Evolutionary conservation across 2,888 invertebrate genomes (phyloP).

Genomic region (Beris morrisii): DNA sequence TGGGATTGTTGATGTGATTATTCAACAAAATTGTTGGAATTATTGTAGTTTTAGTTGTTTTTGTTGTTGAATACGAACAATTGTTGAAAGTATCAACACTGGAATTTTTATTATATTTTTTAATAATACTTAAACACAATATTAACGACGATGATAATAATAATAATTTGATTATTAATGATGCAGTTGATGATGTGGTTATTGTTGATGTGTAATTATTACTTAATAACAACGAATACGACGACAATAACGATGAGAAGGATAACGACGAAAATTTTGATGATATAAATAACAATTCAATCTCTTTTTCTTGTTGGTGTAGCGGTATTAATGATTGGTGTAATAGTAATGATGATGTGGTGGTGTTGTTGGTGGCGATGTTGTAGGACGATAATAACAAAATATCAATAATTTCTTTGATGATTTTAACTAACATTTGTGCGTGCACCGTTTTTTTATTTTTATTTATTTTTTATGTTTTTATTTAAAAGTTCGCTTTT

Average conservation of each 20-base stretch:
- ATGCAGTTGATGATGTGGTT: constrained; percentile 24
- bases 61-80: neutral
- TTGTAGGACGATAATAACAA: constrained; percentile 25
- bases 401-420: constrained; percentile 28
- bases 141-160: constrained; percentile 6
- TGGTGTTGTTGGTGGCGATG: constrained; percentile 1
- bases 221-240: constrained; percentile 22
- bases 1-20: neutral
- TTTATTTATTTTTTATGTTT: constrained; percentile 7
- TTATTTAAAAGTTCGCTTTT: constrained; percentile 4
- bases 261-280: constrained; percentile 1
- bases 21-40: neutral
- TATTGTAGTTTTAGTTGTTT: neutral
- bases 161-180: constrained; percentile 12
- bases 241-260: constrained; percentile 5
- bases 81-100: constrained; percentile 12
- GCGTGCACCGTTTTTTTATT: constrained; percentile 25
- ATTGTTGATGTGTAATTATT: constrained; percentile 29
- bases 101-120: neutral
- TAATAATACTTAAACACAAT: constrained; percentile 15
- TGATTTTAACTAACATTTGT: constrained; percentile 31
- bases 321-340: neutral
- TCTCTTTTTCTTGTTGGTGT: neutral
- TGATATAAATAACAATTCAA: constrained; percentile 1
- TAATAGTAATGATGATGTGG: neutral